Evolutionary conservation across 2,113 vertebrate species (phyloP).

Genomic region (Mormyrus iriodes): DNA sequence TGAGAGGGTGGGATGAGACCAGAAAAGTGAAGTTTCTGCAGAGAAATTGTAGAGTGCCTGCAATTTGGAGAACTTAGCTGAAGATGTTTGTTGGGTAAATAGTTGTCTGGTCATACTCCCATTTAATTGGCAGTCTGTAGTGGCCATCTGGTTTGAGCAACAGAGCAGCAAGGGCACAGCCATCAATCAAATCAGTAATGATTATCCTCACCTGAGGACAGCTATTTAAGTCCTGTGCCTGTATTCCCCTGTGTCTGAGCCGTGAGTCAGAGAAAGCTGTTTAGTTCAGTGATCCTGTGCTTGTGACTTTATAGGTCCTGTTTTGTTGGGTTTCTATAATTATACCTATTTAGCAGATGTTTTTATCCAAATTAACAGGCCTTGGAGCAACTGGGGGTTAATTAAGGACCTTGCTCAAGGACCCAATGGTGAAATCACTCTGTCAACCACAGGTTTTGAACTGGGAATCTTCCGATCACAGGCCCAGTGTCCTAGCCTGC

Average conservation of each 20-base stretch:
- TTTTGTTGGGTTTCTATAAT: neutral
- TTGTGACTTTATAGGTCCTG: neutral
- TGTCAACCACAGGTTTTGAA: neutral
- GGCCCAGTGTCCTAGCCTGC: neutral
- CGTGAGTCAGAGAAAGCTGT: neutral
- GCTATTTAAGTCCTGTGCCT: neutral
- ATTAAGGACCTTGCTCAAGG: neutral
- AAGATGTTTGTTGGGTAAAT: neutral
- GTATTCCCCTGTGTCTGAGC: neutral
- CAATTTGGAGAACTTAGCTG: neutral
- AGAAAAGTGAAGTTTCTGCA: neutral
- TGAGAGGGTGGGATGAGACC: neutral
- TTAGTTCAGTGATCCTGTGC: neutral
- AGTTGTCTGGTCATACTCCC: neutral
- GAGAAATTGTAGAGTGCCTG: neutral
- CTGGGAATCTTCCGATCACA: neutral
- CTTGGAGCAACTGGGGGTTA: neutral
- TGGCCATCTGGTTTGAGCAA: neutral
- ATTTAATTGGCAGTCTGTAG: neutral
- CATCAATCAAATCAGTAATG: neutral
- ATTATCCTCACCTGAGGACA: neutral
- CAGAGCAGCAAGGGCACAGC: neutral
- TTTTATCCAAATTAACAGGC: neutral
- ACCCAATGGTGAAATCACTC: neutral
- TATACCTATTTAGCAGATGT: neutral